Base-by-base conservation (phyloP, 2,888 invertebrate species). In the Pollenia angustigena region DNA sequence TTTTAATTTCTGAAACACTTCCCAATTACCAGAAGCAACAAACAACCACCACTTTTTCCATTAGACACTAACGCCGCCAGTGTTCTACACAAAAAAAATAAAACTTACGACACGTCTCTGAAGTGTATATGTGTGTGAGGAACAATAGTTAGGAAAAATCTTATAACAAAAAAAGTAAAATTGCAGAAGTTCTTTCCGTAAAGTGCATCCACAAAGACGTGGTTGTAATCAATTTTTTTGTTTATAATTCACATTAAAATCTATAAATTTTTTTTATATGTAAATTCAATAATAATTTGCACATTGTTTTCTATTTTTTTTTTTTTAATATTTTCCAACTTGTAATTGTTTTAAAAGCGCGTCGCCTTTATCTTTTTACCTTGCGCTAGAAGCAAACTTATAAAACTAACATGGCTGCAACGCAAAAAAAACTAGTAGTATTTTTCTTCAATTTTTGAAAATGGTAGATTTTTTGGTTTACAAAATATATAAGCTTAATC, bases 371-470 rank as follows among this genome's bases (percentile, higher is more conserved):
- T 72, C 72, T 85, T 78, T 89, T 87, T 89, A 88, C 89, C 88
- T 89, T 89, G 85, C 89, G 85, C 85, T 88, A 88, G 85, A 88
- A 88, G 89, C 88, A 88, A 89, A 89, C 89, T 90, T 88, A 87
- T 89, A 87, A 88, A 89, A 89, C 89, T 89, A 88, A 88, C 85
- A 85, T 81, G 81, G 81, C 81, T 85, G 85, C 85, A 81, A 72
- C 23, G 44, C 14, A 46, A 58, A 87, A 85, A 85, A 87, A 62
- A 81, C 60, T 69, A 80, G 86, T 71, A 81, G 46, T 60, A 32
- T 56, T 62, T 79, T 69, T 42, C 32, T 32, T 32, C 6, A 4
- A 32, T 32, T 32, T 32, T 7, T 46, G 46, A 11, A 46, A 66
- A 48, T 11, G 9, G 12, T 14, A 46, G 8, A 50, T 10, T 16